These are phyloP conservation scores for Ranitomeya imitator DNA, from an alignment of 2,113 vertebrate species.

Conservation along the genomic window DNA sequence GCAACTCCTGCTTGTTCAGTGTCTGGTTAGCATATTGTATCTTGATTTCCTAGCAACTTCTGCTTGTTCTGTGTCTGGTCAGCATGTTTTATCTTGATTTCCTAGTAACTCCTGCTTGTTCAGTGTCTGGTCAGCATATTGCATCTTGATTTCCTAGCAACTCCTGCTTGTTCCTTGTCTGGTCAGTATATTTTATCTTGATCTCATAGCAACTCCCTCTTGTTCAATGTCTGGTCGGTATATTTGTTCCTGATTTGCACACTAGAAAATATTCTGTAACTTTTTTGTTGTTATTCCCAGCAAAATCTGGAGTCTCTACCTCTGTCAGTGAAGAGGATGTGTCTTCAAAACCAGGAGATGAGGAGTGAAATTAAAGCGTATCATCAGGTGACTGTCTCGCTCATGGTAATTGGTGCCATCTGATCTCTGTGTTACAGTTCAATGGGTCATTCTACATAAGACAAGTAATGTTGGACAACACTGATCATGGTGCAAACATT, in stretches of 20 bases:
- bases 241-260: too few relatives aligned
- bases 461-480: not conserved
- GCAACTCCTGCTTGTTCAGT: too few relatives aligned
- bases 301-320: constrained; percentile 20
- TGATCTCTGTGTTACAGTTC: not conserved
- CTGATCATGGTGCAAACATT: not conserved
- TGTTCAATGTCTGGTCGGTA: not conserved
- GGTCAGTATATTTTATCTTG: too few relatives aligned
- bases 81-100: too few relatives aligned
- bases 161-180: too few relatives aligned
- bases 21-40: too few relatives aligned
- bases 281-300: not conserved
- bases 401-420: not conserved
- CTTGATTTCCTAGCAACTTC: too few relatives aligned
- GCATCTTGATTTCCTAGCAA: too few relatives aligned
- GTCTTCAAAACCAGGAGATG: constrained; percentile 41
- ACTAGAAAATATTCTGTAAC: not conserved
- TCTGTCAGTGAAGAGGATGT: constrained; percentile 12
- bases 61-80: too few relatives aligned
- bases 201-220: not conserved
- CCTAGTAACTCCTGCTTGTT: too few relatives aligned
- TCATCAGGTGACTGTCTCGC: constrained; percentile 15
- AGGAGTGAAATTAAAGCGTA: constrained; percentile 12
- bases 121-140: too few relatives aligned
- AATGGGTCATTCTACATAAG: not conserved